phyloP scores from a whole-genome alignment of 2,113 vertebrate genomes.

The Neofelis nebulosa region DNA sequence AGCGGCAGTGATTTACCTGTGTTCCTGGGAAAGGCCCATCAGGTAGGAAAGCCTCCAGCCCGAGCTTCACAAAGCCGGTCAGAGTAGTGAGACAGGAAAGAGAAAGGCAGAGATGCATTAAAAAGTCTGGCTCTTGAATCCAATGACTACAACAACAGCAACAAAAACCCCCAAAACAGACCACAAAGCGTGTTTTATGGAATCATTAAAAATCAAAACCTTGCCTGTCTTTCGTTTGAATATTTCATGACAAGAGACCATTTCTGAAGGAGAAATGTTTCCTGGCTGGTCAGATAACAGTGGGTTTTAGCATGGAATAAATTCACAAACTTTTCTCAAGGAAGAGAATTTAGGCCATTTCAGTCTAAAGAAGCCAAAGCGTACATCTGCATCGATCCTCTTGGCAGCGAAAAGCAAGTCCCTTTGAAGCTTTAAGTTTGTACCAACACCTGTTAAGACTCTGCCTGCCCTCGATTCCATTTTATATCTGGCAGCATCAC shows the following conservation, averaged over 20 bases:
- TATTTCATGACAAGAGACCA: conserved; percentile 69
- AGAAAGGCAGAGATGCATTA: conserved; percentile 7
- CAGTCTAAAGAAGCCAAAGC: conserved; percentile 58
- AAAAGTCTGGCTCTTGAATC: conserved; percentile 20
- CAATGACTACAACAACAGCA: neutral
- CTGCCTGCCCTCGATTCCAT: conserved; percentile 63
- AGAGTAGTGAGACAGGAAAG: neutral
- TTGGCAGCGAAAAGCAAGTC: conserved; percentile 59
- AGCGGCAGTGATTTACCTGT: conserved; percentile 80
- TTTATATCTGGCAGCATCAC: conserved; percentile 60
- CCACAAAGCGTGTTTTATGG: conserved; percentile 44
- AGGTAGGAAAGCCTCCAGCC: conserved; percentile 19
- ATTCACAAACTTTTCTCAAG: conserved; percentile 75
- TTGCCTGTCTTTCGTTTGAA: conserved; percentile 58
- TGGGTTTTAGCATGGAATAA: conserved; percentile 59
- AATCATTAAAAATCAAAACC: conserved; percentile 71
- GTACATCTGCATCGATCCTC: conserved; percentile 65
- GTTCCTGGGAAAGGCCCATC: conserved; percentile 44
- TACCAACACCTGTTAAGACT: conserved; percentile 71
- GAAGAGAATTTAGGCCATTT: conserved; percentile 68
- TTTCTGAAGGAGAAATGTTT: conserved; percentile 50
- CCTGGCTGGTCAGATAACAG: conserved; percentile 62
- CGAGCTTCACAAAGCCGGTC: conserved; percentile 52
- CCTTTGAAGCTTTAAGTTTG: conserved; percentile 61
- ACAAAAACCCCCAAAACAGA: neutral